phyloP scores from a whole-genome alignment of 2,113 vertebrate species.

The Zosterops hypoxanthus region DNA sequence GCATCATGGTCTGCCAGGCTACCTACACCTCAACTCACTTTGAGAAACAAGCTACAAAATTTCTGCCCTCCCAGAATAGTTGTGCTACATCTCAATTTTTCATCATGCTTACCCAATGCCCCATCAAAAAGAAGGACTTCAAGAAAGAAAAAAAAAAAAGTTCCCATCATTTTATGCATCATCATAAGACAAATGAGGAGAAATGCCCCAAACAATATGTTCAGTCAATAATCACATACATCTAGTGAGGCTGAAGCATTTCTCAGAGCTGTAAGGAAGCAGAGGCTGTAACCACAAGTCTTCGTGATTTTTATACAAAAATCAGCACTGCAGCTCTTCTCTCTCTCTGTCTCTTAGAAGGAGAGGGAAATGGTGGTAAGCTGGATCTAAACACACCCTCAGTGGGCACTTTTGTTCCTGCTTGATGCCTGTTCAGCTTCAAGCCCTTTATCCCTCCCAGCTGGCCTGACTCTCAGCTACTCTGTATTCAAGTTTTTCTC shows the following conservation, averaged over 20 bases:
- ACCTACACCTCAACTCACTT: not conserved
- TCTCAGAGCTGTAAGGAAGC: not conserved
- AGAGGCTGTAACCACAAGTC: not conserved
- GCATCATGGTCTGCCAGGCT: not conserved
- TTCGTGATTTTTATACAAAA: not conserved
- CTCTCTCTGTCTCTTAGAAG: not conserved
- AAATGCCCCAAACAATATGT: not conserved
- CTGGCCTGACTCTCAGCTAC: not conserved
- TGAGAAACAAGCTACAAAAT: not conserved
- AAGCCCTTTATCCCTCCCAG: not conserved
- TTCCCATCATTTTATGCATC: not conserved
- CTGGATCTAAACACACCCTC: not conserved
- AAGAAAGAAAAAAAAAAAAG: not conserved
- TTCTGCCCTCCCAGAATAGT: not conserved
- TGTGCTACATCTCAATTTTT: fast-evolving
- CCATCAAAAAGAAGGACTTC: not conserved
- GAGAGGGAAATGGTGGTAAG: not conserved
- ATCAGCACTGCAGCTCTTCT: not conserved
- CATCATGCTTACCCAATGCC: not conserved
- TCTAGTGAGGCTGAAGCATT: not conserved
- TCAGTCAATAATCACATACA: not conserved
- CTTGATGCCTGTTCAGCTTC: not conserved
- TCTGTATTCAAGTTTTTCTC: not conserved
- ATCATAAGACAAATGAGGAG: not conserved
- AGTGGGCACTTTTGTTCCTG: not conserved